Evolutionary conservation across 2,113 vertebrate genomes (phyloP), one percentile per base, ranked within the genome.

Genomic region (Odontophorus gujanensis): DNA sequence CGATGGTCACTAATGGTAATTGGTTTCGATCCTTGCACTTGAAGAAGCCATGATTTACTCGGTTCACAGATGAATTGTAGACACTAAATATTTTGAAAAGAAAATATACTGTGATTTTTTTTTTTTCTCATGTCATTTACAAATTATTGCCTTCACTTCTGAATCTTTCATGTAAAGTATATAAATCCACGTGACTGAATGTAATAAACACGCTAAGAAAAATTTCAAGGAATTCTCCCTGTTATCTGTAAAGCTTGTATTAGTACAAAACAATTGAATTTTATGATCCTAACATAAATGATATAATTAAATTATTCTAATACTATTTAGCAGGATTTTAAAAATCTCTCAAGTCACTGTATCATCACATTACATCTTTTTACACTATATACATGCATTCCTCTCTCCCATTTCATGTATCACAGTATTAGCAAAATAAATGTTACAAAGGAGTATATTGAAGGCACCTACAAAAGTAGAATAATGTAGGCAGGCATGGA

Each of bases 11-110:
- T 99, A 98, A 99, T 98, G 98, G 98, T 99, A 99, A 99, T 99
- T 99, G 99, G 98, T 99, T 99, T 99, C 98, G 98, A 99, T 99
- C 98, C 97, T 95, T 95, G 96, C 98, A 97, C 97, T 97, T 98
- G 97, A 97, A 97, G 98, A 98, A 98, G 87, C 95, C 25, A 81
- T 98, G 98, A 98, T 98, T 98, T 98, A 98, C 98, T 98, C 91
- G 96, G 87, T 96, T 97, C 97, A 93, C 97, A 98, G 98, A 98
- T 98, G 97, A 98, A 98, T 98, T 96, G 98, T 96, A 97, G 98
- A 98, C 97, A 97, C 98, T 97, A 98, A 99, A 99, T 99, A 99
- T 98, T 98, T 99, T 98, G 97, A 97, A 97, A 98, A 96, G 97
- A 97, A 98, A 98, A 98, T 97, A 98, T 96, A 97, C 95, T 83